phyloP scores from a whole-genome alignment of 1,140 invertebrate genomes.

The Drosophila guanche region DNA sequence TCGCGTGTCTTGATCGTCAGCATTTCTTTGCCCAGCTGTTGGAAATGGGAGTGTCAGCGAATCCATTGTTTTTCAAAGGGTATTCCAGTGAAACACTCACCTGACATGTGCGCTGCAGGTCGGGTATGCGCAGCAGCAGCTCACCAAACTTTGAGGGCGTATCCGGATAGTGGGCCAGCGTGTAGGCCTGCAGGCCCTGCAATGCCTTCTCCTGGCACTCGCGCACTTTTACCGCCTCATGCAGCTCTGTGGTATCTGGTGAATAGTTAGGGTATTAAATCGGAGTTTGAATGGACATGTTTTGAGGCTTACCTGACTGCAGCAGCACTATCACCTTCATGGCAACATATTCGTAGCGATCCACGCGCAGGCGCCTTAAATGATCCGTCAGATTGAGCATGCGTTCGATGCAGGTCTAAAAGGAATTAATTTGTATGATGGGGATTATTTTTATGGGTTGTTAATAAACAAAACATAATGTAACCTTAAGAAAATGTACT shows the following conservation, averaged over 20 bases:
- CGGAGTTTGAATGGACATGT: background rate
- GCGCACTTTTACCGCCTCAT: slow-evolving; percentile 95
- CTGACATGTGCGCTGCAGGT: slow-evolving; percentile 96
- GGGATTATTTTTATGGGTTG: background rate
- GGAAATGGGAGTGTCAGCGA: slow-evolving; percentile 5
- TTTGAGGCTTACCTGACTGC: slow-evolving; percentile 90
- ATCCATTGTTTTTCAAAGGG: background rate
- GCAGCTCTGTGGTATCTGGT: slow-evolving; percentile 94
- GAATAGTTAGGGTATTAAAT: slow-evolving; percentile 47
- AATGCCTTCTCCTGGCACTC: slow-evolving; percentile 96
- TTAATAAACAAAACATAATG: too few relatives aligned
- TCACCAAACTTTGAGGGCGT: slow-evolving; percentile 97
- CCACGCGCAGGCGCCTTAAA: slow-evolving; percentile 93
- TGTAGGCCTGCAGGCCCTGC: slow-evolving; percentile 96
- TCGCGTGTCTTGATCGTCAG: slow-evolving; percentile 93
- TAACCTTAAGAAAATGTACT: too few relatives aligned
- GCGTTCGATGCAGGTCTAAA: slow-evolving; percentile 92
- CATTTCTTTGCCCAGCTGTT: slow-evolving; percentile 95
- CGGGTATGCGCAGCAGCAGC: slow-evolving; percentile 95
- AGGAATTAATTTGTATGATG: slow-evolving; percentile 8
- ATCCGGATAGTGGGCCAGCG: slow-evolving; percentile 94
- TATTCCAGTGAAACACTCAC: slow-evolving; percentile 83
- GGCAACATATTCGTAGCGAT: slow-evolving; percentile 98
- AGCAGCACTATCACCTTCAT: slow-evolving; percentile 97
- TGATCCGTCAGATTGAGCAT: slow-evolving; percentile 98